Conservation (phyloP, 1,140 invertebrate species). For the Neomicropteryx cornuta region DNA sequence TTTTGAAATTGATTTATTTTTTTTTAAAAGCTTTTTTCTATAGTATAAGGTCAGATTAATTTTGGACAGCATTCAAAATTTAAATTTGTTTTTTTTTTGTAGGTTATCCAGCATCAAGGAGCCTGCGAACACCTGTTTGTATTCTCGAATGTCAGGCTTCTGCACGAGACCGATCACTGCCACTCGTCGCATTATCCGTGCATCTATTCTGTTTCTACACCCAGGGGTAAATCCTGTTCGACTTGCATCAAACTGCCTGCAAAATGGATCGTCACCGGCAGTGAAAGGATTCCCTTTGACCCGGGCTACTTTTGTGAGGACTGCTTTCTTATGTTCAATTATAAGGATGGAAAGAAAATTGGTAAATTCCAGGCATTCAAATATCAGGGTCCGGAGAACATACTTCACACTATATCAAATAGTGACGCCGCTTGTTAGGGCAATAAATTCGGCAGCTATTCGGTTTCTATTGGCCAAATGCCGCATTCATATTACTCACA, state of each 20-base stretch:
- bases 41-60: constrained; percentile 4
- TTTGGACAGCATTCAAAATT: constrained; percentile 3
- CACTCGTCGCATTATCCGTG: constrained; percentile 38
- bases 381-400: too few species aligned
- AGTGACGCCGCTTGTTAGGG: too few species aligned
- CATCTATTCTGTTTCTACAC: constrained; percentile 31
- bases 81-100: constrained; percentile 19
- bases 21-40: not conserved
- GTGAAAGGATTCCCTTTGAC: constrained; percentile 49
- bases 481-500: too few species aligned
- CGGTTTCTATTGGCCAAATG: too few species aligned
- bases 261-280: constrained; percentile 47
- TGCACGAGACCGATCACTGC: constrained; percentile 37
- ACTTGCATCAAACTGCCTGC: constrained; percentile 39
- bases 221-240: constrained; percentile 34
- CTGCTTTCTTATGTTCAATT: constrained; percentile 55
- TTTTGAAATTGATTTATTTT: not conserved
- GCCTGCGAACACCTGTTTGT: constrained; percentile 78
- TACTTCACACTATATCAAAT: too few species aligned
- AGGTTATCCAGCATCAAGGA: constrained; percentile 81
- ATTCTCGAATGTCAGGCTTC: constrained; percentile 57
- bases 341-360: constrained; percentile 45
- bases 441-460: too few species aligned
- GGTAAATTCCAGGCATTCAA: constrained; percentile 44
- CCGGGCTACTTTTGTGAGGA: constrained; percentile 52